Base-by-base conservation (phyloP, 2,888 invertebrate genomes). In the Dexiosoma caninum region DNA sequence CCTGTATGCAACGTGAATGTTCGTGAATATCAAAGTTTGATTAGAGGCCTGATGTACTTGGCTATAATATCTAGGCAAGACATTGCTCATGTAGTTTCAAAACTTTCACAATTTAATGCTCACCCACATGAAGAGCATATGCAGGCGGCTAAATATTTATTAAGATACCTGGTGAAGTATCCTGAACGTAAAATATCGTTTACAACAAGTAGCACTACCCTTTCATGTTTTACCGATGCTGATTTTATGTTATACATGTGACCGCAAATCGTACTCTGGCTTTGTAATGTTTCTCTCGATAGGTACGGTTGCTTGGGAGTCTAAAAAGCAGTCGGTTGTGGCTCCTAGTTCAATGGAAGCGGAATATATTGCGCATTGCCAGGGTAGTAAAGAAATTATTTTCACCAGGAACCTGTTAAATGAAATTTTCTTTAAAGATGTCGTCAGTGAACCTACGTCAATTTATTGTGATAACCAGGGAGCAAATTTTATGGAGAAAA, bases 301-400 rank as follows among this genome's bases (percentile, higher is more conserved):
- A n/a, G 21, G 27, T 49, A 12, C 49, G 6, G 8, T 49, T 1
- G 23, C 49, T n/a, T 49, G 49, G 27, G 49, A 49, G 49, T 49
- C 49, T 12, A 12, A n/a, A 5, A 49, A 27, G n/a, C 23, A 49
- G n/a, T 2, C 49, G 1, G 21, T 49, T 12, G 49, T 70, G 57
- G 44, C 79, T 23, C 60, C 80, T 12, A 76, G 78, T 21, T 76
- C 69, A n/a, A 83, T 80, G 80, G 82, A 83, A 40, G 78, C 81
- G 5, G 77, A 83, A 14, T 81, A 81, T 53, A 53, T 77, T 9
- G 76, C 76, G 12, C 44, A 71, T 8, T 78, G 75, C 16, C 67
- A 71, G 46, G 64, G 70, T 5, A 44, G 75, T 16, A 78, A 78
- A 37, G 67, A 78, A 37, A 67, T 78, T 49, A 9, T 70, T 51